Evolutionary conservation across 23 tunicate species (phyloP).

Genomic region (Trididemnum miniatum): DNA sequence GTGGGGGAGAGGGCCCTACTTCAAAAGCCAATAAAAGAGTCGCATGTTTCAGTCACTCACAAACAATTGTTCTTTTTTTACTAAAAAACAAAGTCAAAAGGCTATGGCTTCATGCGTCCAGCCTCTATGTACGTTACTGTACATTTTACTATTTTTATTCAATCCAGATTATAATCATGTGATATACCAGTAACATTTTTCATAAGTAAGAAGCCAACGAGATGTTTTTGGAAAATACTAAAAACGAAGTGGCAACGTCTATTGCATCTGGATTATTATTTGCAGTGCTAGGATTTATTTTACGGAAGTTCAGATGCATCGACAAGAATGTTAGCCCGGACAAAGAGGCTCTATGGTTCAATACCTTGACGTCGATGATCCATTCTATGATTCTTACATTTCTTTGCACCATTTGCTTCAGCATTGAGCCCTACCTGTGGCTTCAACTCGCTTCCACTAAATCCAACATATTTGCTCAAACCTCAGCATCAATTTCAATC

Average conservation of each 20-base stretch:
- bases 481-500: not conserved
- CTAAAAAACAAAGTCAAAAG: too few relatives aligned
- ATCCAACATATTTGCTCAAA: too few relatives aligned
- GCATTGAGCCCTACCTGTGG: not conserved
- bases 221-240: not conserved
- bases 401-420: not conserved
- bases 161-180: too few relatives aligned
- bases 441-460: too few relatives aligned
- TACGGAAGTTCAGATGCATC: not conserved
- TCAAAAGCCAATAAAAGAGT: too few relatives aligned
- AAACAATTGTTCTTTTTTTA: too few relatives aligned
- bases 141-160: too few relatives aligned
- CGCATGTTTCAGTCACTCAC: too few relatives aligned
- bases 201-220: not conserved
- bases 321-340: not conserved
- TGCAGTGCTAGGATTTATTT: not conserved
- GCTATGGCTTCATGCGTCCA: too few relatives aligned
- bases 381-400: slow-evolving; percentile 10
- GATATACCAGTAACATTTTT: too few relatives aligned
- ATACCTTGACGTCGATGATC: slow-evolving; percentile 26
- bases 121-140: too few relatives aligned
- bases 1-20: too few relatives aligned
- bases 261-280: not conserved
- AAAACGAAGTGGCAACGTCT: not conserved
- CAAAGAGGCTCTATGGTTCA: slow-evolving; percentile 8